Conservation (phyloP, 2,797 vertebrate species). For the Luscinia luscinia region DNA sequence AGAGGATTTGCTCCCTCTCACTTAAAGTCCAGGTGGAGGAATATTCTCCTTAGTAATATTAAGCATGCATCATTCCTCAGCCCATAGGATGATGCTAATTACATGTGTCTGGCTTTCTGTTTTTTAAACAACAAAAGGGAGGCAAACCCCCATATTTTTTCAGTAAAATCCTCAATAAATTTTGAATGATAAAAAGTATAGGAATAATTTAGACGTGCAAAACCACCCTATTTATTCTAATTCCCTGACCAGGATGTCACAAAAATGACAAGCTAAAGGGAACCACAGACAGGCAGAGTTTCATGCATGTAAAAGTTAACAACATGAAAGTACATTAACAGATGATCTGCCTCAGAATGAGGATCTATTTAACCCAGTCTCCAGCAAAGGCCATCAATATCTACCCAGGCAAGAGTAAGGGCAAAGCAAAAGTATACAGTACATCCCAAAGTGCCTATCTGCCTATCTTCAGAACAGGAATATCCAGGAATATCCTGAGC, state of each 20-base stretch:
- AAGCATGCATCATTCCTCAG: neutral
- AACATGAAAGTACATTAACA: neutral
- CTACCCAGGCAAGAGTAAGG: neutral
- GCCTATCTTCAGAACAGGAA: neutral
- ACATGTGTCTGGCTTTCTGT: neutral
- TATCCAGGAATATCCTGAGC: neutral
- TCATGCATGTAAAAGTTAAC: neutral
- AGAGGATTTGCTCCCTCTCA: neutral
- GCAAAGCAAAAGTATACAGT: neutral
- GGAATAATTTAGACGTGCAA: neutral
- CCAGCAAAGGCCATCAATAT: neutral
- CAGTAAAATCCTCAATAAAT: neutral
- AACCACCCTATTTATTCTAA: neutral
- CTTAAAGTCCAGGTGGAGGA: neutral
- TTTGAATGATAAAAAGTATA: neutral
- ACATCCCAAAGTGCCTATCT: neutral
- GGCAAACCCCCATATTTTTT: accelerated
- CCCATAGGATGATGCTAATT: neutral
- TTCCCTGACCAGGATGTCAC: neutral
- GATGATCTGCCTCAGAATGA: neutral
- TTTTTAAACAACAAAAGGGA: neutral
- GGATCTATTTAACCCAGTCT: neutral
- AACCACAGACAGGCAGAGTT: neutral
- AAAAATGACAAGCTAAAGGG: neutral
- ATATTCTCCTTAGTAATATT: neutral